Evolutionary conservation across 1,140 invertebrate genomes (phyloP).

Genomic region (Holotrichia oblita): DNA sequence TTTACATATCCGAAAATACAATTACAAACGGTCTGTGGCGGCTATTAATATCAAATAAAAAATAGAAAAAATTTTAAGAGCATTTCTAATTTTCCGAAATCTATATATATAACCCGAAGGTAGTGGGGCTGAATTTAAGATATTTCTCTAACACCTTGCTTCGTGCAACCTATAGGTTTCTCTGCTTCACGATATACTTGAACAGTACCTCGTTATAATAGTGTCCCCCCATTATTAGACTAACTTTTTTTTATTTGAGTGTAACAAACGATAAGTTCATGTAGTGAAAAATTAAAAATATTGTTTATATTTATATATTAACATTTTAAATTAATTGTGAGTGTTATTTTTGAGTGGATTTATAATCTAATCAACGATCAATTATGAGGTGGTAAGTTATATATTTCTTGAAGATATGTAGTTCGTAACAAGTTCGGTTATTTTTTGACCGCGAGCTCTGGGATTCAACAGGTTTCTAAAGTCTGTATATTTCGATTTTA

Average conservation of each 20-base stretch:
- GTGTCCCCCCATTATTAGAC: neutral
- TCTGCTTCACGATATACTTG: neutral
- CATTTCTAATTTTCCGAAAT: constrained; percentile 14
- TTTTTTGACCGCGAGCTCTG: no score
- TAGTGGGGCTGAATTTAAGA: constrained; percentile 19
- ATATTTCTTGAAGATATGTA: neutral
- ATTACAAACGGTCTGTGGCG: no score
- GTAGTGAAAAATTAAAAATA: neutral
- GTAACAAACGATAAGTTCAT: neutral
- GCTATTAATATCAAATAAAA: neutral
- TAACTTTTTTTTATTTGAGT: neutral
- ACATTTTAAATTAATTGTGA: neutral
- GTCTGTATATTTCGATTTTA: neutral
- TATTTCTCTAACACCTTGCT: neutral
- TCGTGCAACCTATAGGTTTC: neutral
- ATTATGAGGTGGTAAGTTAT: constrained; percentile 4
- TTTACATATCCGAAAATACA: no score
- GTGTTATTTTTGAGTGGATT: constrained; percentile 10
- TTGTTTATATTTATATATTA: no score
- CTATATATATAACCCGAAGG: neutral
- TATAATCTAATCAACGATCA: neutral
- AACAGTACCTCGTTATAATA: neutral
- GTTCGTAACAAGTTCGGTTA: no score
- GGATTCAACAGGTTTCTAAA: constrained; percentile 6
- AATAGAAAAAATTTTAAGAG: neutral